Evolutionary conservation across 2,888 invertebrate genomes (phyloP), one percentile per base, ranked within the genome.

Genomic region (Spodoptera exigua): DNA sequence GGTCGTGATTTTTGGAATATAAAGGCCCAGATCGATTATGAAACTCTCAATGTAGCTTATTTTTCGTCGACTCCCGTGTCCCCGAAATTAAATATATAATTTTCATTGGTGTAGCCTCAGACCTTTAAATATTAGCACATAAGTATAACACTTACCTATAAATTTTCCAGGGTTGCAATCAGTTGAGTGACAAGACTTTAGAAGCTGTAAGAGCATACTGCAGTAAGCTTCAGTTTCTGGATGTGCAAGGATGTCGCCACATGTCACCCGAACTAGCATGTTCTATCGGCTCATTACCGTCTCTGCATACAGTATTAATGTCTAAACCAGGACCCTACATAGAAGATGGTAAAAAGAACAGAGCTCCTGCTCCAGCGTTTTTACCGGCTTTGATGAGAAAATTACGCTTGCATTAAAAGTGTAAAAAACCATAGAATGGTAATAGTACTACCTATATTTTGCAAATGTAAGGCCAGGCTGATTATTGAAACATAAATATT

Each of bases 141-240:
- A 7, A 27, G 27, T n/a, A 36, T 40, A 27, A 16, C 21, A 35
- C 13, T 52, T 53, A 35, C 27, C 27, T 27, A 43, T 35, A 7
- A 49, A 41, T 61, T 54, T 93, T 92, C 16, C 91, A 96, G 95
- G 95, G 95, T 59, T 96, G 96, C 83, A 95, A 95, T 71, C 94
- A 95, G 76, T 83, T 96, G 21, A 96, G 96, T 1, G 95, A 96
- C 78, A 92, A 87, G 58, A 93, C 95, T 13, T 84, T 96, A 32
- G 89, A 94, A 60, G 91, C 94, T 13, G 89, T 96, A 34, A 89
- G 86, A 69, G 74, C 80, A 0, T 80, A 95, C 76, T 95, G 95
- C 76, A 84, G 89, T 58, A 91, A 92, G 62, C 86, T 96, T 53
- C 94, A 95, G 70, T 92, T 95, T 65, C 83, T 96, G 54, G 95